Conservation (phyloP, 2,888 invertebrate species). For the Nemurella pictetii region DNA sequence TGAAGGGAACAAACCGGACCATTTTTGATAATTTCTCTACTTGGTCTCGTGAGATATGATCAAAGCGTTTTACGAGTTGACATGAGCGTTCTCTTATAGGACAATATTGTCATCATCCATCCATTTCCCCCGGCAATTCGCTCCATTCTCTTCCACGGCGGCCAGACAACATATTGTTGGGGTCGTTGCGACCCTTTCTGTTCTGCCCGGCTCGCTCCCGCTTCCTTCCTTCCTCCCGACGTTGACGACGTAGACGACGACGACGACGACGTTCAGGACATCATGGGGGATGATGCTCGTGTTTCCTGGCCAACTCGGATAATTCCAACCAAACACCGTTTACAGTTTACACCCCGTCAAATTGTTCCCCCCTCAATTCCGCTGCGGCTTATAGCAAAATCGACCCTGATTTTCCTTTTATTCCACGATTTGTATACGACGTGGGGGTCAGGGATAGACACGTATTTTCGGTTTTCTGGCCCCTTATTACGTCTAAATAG, state of each 20-base stretch:
- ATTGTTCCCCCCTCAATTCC: not conserved
- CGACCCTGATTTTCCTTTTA: not conserved
- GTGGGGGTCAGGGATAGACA: not conserved
- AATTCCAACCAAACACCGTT: conserved; percentile 12
- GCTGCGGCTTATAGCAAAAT: not conserved
- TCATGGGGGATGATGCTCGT: not conserved
- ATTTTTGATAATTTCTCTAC: not conserved
- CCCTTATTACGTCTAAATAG: not conserved
- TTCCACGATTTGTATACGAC: not conserved
- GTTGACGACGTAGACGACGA: not conserved
- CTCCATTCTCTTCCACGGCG: not conserved
- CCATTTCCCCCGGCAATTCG: not conserved
- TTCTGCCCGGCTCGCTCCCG: not conserved
- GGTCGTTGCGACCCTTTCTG: not conserved
- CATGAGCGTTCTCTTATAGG: not conserved
- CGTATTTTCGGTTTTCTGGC: not conserved
- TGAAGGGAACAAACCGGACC: not conserved
- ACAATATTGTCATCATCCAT: not conserved
- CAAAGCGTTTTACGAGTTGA: not conserved
- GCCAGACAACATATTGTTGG: not conserved
- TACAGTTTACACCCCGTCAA: not conserved
- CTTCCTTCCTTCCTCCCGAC: not conserved
- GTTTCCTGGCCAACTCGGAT: conserved; percentile 2
- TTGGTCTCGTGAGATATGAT: not conserved
- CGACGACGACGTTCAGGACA: not conserved